A percentile compares a stretch with the other conserved stretches of the same genome.
phyloP scores from a whole-genome alignment of 2,113 vertebrate species.

The Lepidothrix coronata region DNA sequence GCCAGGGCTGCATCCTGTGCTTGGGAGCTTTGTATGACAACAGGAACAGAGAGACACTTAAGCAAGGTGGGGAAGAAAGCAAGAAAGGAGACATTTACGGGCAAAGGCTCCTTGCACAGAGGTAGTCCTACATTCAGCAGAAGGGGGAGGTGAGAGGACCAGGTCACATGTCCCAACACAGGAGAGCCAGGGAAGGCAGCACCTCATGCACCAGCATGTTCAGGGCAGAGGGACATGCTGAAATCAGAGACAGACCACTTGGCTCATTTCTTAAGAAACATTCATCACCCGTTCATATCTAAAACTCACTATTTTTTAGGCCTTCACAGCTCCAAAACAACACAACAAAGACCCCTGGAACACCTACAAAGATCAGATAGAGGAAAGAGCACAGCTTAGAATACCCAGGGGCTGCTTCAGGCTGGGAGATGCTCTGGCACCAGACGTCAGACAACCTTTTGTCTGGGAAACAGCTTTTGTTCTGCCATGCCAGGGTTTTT shows the following conservation, averaged over 20 bases:
- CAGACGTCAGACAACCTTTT: not conserved
- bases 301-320: not conserved
- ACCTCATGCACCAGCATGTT: accelerated
- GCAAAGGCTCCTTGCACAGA: not conserved
- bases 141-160: not conserved
- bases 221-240: not conserved
- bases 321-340: not conserved
- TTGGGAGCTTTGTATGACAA: not conserved
- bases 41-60: not conserved
- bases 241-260: not conserved
- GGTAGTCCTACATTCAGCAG: not conserved
- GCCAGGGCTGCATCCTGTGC: not conserved
- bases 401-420: not conserved
- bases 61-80: not conserved
- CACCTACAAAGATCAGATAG: not conserved
- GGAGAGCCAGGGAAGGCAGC: not conserved
- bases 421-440: not conserved
- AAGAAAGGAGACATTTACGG: not conserved
- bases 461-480: not conserved
- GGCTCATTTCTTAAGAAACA: not conserved
- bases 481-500: not conserved
- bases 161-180: not conserved
- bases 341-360: not conserved
- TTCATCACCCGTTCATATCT: not conserved
- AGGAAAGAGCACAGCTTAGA: not conserved